These are phyloP conservation scores for Anguilla megastoma DNA, from an alignment of 2,797 vertebrate genomes.

Conservation along the genomic window DNA sequence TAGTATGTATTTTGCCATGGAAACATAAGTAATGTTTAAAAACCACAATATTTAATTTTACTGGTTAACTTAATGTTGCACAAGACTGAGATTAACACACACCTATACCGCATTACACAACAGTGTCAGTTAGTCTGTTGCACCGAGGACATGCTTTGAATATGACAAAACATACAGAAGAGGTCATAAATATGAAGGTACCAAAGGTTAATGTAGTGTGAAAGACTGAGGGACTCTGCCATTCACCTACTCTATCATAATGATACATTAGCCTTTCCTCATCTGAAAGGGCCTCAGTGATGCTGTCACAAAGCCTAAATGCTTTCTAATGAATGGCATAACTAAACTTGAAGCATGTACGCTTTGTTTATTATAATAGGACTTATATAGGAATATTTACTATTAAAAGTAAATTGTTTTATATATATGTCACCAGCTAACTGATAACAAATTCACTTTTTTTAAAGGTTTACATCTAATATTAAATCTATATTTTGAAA, in stretches of 20 bases:
- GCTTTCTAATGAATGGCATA: conserved; percentile 54
- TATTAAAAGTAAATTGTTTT: no score
- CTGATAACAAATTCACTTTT: not conserved
- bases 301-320: conserved; percentile 59
- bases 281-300: conserved; percentile 57
- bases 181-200: conserved; percentile 78
- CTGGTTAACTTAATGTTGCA: not conserved
- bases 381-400: not conserved
- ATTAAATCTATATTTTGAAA: not conserved
- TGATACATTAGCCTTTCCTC: conserved; percentile 72
- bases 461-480: not conserved
- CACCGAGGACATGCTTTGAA: conserved; percentile 69
- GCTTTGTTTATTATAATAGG: not conserved
- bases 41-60: not conserved
- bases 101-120: not conserved
- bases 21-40: not conserved
- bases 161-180: conserved; percentile 79
- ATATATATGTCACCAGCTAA: no score
- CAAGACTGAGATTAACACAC: not conserved
- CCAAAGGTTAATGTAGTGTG: conserved; percentile 84
- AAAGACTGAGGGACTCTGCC: conserved; percentile 72
- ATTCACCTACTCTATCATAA: conserved; percentile 75
- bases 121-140: conserved; percentile 7
- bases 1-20: not conserved
- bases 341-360: conserved; percentile 1